Conservation (phyloP, 2,797 vertebrate species). For the Anas flavirostris region DNA sequence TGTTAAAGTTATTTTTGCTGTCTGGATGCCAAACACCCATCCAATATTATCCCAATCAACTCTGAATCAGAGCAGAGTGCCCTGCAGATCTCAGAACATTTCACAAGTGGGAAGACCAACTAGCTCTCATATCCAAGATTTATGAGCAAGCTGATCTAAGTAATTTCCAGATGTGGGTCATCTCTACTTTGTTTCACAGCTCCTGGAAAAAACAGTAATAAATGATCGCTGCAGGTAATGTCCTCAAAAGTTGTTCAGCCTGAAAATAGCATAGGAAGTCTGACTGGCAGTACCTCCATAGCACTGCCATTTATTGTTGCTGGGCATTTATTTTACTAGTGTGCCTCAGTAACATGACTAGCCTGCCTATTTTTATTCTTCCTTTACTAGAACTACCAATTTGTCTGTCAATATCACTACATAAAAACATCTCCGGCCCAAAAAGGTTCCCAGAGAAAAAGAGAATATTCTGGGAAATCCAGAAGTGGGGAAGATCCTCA, state of each 20-base stretch:
- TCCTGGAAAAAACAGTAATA: neutral
- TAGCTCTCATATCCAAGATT: neutral
- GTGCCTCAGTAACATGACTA: neutral
- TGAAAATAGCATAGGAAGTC: neutral
- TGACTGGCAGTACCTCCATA: neutral
- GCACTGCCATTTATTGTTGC: neutral
- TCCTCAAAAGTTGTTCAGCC: neutral
- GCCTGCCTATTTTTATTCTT: neutral
- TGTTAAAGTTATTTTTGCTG: neutral
- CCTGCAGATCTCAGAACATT: neutral
- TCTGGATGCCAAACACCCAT: neutral
- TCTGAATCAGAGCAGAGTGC: neutral
- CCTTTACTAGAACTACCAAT: neutral
- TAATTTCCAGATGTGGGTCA: neutral
- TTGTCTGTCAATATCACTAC: neutral
- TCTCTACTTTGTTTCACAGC: neutral
- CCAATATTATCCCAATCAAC: neutral
- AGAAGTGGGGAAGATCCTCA: neutral
- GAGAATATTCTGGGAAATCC: neutral
- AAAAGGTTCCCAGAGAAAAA: neutral
- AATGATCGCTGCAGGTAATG: neutral
- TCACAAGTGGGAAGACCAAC: neutral
- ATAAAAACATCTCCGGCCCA: neutral
- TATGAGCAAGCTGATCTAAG: neutral
- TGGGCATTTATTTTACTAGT: neutral